Conservation (phyloP, 1,140 invertebrate genomes). For the Polypedilum pembai region DNA sequence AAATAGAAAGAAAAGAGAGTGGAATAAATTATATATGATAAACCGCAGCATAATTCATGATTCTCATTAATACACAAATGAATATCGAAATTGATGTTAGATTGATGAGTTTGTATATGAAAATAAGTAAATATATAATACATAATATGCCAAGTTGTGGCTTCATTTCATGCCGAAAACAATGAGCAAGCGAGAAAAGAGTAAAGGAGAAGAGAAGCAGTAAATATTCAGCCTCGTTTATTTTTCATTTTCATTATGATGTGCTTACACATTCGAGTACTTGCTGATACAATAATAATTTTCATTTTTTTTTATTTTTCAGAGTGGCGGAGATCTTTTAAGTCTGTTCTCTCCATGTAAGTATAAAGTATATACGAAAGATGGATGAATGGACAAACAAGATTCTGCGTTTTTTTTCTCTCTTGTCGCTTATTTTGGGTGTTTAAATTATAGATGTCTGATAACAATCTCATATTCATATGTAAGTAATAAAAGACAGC, state of each 20-base stretch:
- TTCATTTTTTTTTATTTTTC: background rate
- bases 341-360: background rate
- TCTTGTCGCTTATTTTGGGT: no score
- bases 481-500: no score
- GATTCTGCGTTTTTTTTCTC: no score
- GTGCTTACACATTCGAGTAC: conserved; percentile 14
- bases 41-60: conserved; percentile 17
- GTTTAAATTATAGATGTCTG: no score
- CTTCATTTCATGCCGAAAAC: background rate
- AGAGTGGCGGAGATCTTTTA: background rate
- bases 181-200: background rate
- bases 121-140: background rate
- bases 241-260: conserved; percentile 13
- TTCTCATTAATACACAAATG: conserved; percentile 14
- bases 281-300: conserved; percentile 13
- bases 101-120: conserved; percentile 19
- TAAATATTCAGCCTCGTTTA: conserved; percentile 13
- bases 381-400: no score
- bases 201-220: background rate
- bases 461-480: no score
- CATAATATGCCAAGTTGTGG: background rate
- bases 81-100: conserved; percentile 6
- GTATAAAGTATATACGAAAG: no score
- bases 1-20: no score
- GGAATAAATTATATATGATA: background rate